phyloP scores from a whole-genome alignment of 2,888 invertebrate species.

The Frankliniella fusca region DNA sequence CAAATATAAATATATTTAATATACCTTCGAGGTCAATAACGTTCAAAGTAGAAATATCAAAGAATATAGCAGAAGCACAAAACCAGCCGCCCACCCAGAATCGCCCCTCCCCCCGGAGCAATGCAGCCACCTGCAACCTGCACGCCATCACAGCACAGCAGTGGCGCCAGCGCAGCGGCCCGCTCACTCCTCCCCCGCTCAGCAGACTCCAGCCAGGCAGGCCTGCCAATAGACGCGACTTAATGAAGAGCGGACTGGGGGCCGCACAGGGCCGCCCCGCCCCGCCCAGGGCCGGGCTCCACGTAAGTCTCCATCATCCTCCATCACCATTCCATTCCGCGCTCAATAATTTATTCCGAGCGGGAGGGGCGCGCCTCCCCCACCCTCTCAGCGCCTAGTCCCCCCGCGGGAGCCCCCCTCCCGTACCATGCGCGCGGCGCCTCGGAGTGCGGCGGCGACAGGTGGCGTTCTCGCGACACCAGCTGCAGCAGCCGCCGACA shows the following conservation, averaged over 20 bases:
- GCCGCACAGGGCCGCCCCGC: neutral
- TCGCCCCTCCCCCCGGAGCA: no score
- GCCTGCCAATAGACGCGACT: neutral
- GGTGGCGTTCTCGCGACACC: neutral
- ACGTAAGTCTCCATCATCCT: constrained; percentile 24
- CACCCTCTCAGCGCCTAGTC: neutral
- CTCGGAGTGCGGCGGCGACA: neutral
- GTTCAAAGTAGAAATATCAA: no score
- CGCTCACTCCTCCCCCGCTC: no score
- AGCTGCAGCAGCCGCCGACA: neutral
- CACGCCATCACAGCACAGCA: no score
- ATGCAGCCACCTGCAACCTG: no score
- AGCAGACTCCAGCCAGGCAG: no score
- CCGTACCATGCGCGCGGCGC: neutral
- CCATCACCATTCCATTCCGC: constrained; percentile 9
- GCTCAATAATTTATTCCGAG: constrained; percentile 23
- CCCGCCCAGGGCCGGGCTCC: neutral
- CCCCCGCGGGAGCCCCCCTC: neutral
- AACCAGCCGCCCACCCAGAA: no score
- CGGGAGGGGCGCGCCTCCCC: neutral
- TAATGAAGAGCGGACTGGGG: constrained; percentile 16
- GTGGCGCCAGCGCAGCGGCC: no score
- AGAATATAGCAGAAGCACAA: no score
- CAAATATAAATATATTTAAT: no score
- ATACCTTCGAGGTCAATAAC: no score